Evolutionary conservation across 1,140 invertebrate species (phyloP).

Genomic region (Daktulosphaira vitifoliae): DNA sequence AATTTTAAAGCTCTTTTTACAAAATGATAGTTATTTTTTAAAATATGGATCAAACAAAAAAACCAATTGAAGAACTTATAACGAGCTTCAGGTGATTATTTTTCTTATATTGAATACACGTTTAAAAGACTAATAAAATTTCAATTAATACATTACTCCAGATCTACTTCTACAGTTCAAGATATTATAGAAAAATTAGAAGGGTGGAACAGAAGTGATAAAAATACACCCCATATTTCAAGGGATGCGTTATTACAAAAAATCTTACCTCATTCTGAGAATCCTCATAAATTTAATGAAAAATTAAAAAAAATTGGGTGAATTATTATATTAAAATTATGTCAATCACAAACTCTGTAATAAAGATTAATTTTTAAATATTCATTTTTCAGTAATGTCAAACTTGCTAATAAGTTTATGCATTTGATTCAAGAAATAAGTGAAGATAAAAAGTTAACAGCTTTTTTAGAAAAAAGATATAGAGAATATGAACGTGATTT

Average conservation of each 20-base stretch:
- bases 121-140: too few species aligned
- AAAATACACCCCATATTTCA: slow-evolving; percentile 10
- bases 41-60: not conserved
- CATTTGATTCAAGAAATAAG: slow-evolving; percentile 25
- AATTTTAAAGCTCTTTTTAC: too few species aligned
- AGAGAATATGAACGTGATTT: slow-evolving; percentile 18
- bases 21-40: not conserved
- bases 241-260: not conserved
- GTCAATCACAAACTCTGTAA: too few species aligned
- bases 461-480: slow-evolving; percentile 12
- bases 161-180: slow-evolving; percentile 13
- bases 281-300: slow-evolving; percentile 13
- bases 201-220: slow-evolving; percentile 5
- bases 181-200: slow-evolving; percentile 23
- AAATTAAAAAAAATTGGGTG: slow-evolving; percentile 5
- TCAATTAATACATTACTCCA: not conserved
- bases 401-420: slow-evolving; percentile 9
- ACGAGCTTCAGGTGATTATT: slow-evolving; percentile 9
- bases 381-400: not conserved
- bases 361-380: not conserved
- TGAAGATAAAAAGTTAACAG: slow-evolving; percentile 21
- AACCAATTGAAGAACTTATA: slow-evolving; percentile 17
- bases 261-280: not conserved
- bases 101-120: not conserved
- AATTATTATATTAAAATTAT: not conserved